Base-by-base conservation (phyloP, 2,113 vertebrate species). In the Corythoichthys intestinalis region DNA sequence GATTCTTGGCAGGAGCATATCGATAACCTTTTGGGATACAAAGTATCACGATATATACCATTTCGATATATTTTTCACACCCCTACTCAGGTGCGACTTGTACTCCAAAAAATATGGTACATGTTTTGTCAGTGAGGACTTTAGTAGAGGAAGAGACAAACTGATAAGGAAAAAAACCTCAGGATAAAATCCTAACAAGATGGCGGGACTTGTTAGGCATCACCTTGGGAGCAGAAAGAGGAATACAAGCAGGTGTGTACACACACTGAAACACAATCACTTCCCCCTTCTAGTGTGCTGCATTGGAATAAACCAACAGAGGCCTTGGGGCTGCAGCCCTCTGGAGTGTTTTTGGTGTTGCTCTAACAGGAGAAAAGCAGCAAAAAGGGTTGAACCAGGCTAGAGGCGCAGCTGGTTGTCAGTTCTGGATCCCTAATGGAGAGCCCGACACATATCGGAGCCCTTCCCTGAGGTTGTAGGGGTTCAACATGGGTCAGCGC, bases 261-360 rank as follows among this genome's bases (percentile, higher is more conserved):
- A 62, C 46, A 68, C 58, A 64, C 69, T 66, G 47, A 67, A 20
- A 67, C 62, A 14, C 28, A 57, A 35, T 57, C 38, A 20, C 59
- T 69, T 73, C 76, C 73, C 65, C 71, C 13, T 20, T 73, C 59
- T 72, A 72, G 75, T 75, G 73, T 67, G 69, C 54, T 37, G 66
- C 71, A 66, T 49, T 4, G 72, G 70, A 86, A 76, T 53, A 80
- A 77, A 83, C 75, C 70, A 67, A 78, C 74, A 76, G 68, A 78
- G 71, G 81, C 87, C 89, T 91, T 73, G 44, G 81, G 89, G 89
- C 89, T 81, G 69, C 77, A 79, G 75, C 80, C 76, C 82, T 86
- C 83, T 68, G 48, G 82, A 83, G 86, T 76, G 59, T 71, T 82
- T 82, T 38, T 34, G 20, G 62, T 52, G 64, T 71, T 68, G 77